Evolutionary conservation across 2,797 vertebrate genomes (phyloP).

Genomic region (Adelosebastes latens): DNA sequence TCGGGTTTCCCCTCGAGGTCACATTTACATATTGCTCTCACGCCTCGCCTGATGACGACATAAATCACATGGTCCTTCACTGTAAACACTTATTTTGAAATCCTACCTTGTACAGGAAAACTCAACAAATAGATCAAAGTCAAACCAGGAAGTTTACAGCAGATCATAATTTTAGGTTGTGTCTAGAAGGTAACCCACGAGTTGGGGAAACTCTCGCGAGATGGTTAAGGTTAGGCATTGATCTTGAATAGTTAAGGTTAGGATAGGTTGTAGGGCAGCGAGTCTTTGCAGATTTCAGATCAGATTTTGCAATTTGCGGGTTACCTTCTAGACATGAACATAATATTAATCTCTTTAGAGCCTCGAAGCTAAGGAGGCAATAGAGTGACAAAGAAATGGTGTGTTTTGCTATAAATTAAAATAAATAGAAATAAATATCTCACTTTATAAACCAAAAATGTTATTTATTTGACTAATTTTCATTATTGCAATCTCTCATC

Average conservation of each 20-base stretch:
- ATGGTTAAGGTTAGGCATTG: too few species aligned
- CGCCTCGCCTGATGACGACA: not conserved
- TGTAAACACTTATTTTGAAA: not conserved
- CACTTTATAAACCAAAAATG: not conserved
- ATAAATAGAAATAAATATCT: not conserved
- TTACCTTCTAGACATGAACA: too few species aligned
- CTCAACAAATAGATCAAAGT: not conserved
- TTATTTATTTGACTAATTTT: not conserved
- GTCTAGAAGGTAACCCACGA: too few species aligned
- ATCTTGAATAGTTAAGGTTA: too few species aligned
- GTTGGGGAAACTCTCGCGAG: too few species aligned
- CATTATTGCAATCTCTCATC: not conserved
- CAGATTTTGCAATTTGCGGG: too few species aligned
- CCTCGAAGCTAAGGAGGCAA: not conserved
- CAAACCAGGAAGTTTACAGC: not conserved
- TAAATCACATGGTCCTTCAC: not conserved
- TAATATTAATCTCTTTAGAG: accelerated
- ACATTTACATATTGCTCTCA: not conserved
- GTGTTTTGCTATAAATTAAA: not conserved
- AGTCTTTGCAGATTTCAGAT: too few species aligned
- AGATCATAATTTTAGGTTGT: too few species aligned
- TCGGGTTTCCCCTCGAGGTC: constrained; percentile 22
- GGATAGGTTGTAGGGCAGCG: too few species aligned
- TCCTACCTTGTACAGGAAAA: accelerated
- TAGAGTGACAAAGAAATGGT: not conserved